These are phyloP conservation scores for Argyra leucocephala DNA, from an alignment of 2,888 invertebrate species.

Conservation along the genomic window DNA sequence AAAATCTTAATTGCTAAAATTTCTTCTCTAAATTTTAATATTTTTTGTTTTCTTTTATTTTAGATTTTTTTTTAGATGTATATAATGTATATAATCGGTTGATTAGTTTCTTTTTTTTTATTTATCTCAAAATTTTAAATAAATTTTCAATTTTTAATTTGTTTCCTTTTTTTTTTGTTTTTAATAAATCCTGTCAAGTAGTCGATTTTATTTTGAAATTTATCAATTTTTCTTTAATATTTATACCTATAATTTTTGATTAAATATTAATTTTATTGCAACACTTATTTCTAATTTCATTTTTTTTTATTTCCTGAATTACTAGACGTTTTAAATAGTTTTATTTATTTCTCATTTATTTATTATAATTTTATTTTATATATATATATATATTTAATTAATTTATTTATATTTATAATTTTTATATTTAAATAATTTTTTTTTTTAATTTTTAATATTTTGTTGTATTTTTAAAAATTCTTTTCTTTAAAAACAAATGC, in stretches of 20 bases:
- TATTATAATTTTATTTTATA: neutral
- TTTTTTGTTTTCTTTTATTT: no score
- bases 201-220: neutral
- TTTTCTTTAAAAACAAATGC: conserved; percentile 3
- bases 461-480: neutral
- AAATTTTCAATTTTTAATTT: no score
- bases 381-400: no score
- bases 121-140: no score
- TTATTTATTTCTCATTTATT: neutral
- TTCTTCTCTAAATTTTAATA: no score
- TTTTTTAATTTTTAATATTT: neutral
- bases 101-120: no score
- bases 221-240: neutral
- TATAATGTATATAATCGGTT: no score
- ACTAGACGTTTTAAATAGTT: neutral
- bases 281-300: neutral
- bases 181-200: no score
- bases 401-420: neutral
- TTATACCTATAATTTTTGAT: conserved; percentile 2
- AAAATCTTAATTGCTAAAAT: no score
- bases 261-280: conserved; percentile 6
- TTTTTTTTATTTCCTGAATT: neutral
- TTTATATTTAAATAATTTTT: neutral
- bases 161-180: neutral
- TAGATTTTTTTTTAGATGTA: no score